phyloP scores from a whole-genome alignment of 2,888 invertebrate genomes.

The Amblyteles armatorius region DNA sequence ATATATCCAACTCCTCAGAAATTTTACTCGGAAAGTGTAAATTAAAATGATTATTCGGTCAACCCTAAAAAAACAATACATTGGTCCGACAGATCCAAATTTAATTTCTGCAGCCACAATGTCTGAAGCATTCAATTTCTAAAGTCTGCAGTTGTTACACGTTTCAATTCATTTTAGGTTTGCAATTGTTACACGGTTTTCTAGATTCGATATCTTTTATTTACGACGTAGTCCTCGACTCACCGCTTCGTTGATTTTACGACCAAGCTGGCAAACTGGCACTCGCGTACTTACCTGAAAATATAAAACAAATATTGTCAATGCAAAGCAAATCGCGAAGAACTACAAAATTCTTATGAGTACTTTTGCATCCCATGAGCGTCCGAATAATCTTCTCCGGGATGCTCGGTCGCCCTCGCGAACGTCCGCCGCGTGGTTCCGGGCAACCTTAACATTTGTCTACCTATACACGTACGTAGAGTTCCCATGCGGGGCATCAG shows the following conservation, averaged over 20 bases:
- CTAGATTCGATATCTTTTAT: neutral
- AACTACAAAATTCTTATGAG: neutral
- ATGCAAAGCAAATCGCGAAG: neutral
- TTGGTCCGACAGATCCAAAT: neutral
- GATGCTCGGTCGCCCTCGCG: neutral
- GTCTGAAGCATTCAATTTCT: neutral
- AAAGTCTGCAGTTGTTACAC: neutral
- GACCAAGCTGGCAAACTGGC: neutral
- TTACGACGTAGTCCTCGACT: neutral
- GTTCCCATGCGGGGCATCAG: conserved; percentile 18
- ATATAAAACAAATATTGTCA: neutral
- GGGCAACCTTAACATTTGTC: neutral
- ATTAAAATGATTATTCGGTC: no score
- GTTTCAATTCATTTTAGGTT: no score
- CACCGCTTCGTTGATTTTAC: neutral
- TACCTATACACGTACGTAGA: neutral
- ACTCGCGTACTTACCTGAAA: conserved; percentile 5
- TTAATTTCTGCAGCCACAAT: neutral
- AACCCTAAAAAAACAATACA: neutral
- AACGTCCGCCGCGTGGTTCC: neutral
- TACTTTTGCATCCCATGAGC: neutral
- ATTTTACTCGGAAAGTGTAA: no score
- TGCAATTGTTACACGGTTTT: neutral
- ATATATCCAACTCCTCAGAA: no score
- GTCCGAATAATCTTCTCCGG: neutral